These are phyloP conservation scores for Furcula furcula DNA, from an alignment of 2,888 invertebrate genomes.

Conservation along the genomic window DNA sequence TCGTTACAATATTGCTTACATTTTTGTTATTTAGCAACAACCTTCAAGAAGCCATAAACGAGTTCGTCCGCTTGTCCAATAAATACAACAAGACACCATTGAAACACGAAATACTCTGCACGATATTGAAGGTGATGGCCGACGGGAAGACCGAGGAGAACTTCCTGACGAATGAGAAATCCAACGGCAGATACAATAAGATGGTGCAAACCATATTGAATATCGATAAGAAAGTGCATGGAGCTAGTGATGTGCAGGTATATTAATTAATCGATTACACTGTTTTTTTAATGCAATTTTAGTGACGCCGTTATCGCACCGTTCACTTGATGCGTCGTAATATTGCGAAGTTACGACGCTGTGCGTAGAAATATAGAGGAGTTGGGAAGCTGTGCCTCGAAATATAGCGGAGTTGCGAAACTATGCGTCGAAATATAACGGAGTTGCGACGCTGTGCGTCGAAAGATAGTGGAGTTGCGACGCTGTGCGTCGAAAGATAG, in stretches of 20 bases:
- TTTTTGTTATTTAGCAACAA: slow-evolving; percentile 55
- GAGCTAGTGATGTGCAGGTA: slow-evolving; percentile 65
- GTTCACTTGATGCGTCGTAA: too few relatives aligned
- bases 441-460: too few relatives aligned
- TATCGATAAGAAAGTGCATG: slow-evolving; percentile 57
- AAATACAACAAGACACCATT: slow-evolving; percentile 83
- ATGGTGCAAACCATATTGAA: slow-evolving; percentile 53
- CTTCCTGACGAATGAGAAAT: slow-evolving; percentile 51
- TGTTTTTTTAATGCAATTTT: too few relatives aligned
- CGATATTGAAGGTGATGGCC: slow-evolving; percentile 49
- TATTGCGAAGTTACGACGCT: too few relatives aligned
- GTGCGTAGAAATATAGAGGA: too few relatives aligned
- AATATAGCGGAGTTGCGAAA: too few relatives aligned
- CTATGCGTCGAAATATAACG: too few relatives aligned
- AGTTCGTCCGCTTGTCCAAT: slow-evolving; percentile 70
- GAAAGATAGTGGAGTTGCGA: too few relatives aligned
- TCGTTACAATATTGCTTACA: neutral
- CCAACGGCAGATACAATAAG: slow-evolving; percentile 46
- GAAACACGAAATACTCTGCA: slow-evolving; percentile 83
- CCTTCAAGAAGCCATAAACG: slow-evolving; percentile 76
- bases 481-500: too few relatives aligned
- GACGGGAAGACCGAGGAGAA: slow-evolving; percentile 57
- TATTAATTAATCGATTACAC: too few relatives aligned
- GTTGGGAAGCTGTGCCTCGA: too few relatives aligned
- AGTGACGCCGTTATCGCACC: too few relatives aligned